A percentile compares a stretch with the other conserved stretches of the same genome.
These are phyloP conservation scores for Sycophila sp. DNA, from an alignment of 1,140 invertebrate species.

Conservation along the genomic window DNA sequence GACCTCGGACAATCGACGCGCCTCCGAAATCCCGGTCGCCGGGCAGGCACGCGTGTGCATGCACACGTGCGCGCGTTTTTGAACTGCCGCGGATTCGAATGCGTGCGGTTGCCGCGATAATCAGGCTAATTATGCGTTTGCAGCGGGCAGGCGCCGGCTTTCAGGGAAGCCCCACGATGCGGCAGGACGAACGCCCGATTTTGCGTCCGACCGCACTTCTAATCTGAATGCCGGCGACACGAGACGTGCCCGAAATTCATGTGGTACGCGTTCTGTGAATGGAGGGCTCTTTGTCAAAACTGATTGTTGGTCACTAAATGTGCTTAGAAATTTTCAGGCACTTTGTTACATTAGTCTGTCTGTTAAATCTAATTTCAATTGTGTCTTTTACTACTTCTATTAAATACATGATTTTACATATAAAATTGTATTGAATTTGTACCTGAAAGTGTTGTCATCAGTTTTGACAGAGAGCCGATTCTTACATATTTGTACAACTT, in stretches of 20 bases:
- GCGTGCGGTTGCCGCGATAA: background rate
- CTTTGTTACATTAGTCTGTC: background rate
- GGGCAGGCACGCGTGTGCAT: too few species aligned
- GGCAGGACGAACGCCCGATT: background rate
- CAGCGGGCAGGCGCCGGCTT: background rate
- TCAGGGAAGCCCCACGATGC: background rate
- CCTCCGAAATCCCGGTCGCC: background rate
- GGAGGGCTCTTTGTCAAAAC: background rate
- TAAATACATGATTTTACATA: too few species aligned
- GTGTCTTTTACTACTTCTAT: too few species aligned
- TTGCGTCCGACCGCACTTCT: too few species aligned
- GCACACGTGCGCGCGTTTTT: background rate
- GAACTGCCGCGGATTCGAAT: background rate
- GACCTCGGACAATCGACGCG: background rate
- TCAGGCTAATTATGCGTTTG: background rate
- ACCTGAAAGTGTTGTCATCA: background rate
- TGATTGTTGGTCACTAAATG: background rate
- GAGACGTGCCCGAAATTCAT: too few species aligned
- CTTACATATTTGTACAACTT: background rate
- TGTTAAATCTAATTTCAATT: background rate
- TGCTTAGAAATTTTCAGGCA: background rate
- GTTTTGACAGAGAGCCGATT: slow-evolving; percentile 14
- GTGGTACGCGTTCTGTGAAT: background rate
- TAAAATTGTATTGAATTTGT: too few species aligned
- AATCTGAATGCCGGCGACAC: too few species aligned